These are phyloP conservation scores for Gymnocephalus cernua DNA, from an alignment of 2,113 vertebrate genomes.

Conservation along the genomic window DNA sequence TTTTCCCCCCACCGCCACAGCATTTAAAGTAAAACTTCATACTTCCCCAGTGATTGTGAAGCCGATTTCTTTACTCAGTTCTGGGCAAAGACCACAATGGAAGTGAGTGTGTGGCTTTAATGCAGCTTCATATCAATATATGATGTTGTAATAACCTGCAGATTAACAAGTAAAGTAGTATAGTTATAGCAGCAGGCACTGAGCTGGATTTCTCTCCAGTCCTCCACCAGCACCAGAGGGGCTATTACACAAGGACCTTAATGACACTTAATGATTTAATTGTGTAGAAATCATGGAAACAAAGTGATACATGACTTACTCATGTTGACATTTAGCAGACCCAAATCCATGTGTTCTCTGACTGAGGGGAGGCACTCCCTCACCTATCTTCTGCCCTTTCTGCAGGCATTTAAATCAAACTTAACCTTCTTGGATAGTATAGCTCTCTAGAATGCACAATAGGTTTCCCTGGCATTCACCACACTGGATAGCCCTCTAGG, in stretches of 20 bases:
- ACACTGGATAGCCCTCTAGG: conserved; percentile 1
- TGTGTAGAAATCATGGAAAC: conserved; percentile 80
- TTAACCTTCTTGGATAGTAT: not conserved
- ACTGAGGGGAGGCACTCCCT: conserved; percentile 33
- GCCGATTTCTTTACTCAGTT: conserved; percentile 26
- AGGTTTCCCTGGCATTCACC: not conserved
- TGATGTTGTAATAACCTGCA: conserved; percentile 55
- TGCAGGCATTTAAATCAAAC: conserved; percentile 12
- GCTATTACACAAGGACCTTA: conserved; percentile 79
- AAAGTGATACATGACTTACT: conserved; percentile 79
- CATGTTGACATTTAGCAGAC: conserved; percentile 79
- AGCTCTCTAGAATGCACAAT: not conserved
- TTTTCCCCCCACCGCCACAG: conserved; percentile 37
- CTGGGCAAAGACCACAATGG: conserved; percentile 34
- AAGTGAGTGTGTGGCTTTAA: conserved; percentile 42
- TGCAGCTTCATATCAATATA: conserved; percentile 36
- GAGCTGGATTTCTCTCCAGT: conserved; percentile 37
- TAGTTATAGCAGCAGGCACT: conserved; percentile 25
- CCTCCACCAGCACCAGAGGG: conserved; percentile 59
- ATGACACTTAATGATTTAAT: conserved; percentile 84
- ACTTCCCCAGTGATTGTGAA: conserved; percentile 48
- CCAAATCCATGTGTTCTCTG: conserved; percentile 71
- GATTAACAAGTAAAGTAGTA: conserved; percentile 48
- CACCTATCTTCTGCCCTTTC: conserved; percentile 31
- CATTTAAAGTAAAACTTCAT: conserved; percentile 66